phyloP scores from a whole-genome alignment of 2,888 invertebrate species.

The Tiphia femorata region DNA sequence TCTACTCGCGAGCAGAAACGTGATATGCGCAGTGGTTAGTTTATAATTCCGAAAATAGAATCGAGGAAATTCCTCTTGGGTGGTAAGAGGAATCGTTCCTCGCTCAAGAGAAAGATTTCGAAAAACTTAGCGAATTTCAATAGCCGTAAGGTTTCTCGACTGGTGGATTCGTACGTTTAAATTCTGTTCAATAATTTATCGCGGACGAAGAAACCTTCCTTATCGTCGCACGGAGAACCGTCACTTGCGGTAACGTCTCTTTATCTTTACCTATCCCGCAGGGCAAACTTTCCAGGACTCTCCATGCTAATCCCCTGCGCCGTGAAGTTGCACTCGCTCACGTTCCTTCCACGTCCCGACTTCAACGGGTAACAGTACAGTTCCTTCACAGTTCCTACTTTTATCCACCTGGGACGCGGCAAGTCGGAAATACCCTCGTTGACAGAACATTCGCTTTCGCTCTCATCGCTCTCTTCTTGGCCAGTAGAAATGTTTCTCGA shows the following conservation, averaged over 20 bases:
- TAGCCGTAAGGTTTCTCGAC: too few species aligned
- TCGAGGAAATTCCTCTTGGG: too few species aligned
- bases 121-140: too few species aligned
- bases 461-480: not conserved
- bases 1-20: conserved; percentile 51
- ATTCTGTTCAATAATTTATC: too few species aligned
- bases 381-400: conserved; percentile 61
- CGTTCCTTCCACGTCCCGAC: conserved; percentile 63
- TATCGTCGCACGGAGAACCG: too few species aligned
- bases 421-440: conserved; percentile 15
- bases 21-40: too few species aligned
- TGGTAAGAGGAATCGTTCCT: too few species aligned
- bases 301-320: conserved; percentile 57
- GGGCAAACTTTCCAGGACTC: conserved; percentile 30
- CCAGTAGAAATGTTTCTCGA: too few species aligned
- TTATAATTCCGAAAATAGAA: not conserved
- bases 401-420: conserved; percentile 56
- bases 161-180: too few species aligned
- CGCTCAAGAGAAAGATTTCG: too few species aligned
- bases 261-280: conserved; percentile 59
- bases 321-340: conserved; percentile 58
- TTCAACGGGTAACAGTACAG: conserved; percentile 67
- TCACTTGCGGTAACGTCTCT: too few species aligned
- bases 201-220: too few species aligned
- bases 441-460: not conserved